These are phyloP conservation scores for Palythoa grandiflora DNA, from an alignment of 92 coral and sea anemone genomes.

Conservation along the genomic window DNA sequence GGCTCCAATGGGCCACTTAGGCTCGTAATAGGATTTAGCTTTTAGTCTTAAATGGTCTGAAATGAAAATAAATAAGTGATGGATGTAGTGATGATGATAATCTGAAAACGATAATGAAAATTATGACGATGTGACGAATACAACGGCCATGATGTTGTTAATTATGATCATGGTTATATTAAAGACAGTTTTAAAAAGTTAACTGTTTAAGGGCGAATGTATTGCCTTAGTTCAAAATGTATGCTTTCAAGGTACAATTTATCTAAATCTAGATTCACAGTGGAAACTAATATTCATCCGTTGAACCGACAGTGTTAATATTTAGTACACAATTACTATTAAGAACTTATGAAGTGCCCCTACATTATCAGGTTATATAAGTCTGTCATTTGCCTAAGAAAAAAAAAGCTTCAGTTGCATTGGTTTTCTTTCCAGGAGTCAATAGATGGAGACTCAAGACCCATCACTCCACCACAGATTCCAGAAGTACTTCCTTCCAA, in stretches of 20 bases:
- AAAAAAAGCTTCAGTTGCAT: background rate
- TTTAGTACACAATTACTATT: no score
- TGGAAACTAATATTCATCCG: no score
- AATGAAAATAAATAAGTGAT: no score
- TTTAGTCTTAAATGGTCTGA: no score
- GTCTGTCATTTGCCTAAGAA: background rate
- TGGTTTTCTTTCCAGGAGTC: slow-evolving; percentile 58
- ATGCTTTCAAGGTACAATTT: no score
- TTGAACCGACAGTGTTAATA: no score
- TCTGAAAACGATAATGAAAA: background rate
- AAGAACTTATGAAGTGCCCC: background rate
- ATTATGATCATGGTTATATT: background rate
- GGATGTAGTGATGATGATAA: background rate
- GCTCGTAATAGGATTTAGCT: no score
- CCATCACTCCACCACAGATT: slow-evolving; percentile 85
- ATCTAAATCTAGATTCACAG: no score
- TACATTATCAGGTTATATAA: background rate
- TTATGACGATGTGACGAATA: background rate
- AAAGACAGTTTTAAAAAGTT: background rate
- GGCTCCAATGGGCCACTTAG: no score
- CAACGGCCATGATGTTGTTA: no score
- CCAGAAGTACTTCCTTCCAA: slow-evolving; percentile 75
- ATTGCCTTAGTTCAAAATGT: no score
- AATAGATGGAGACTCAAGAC: slow-evolving; percentile 74
- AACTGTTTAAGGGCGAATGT: no score